Evolutionary conservation across 2,888 invertebrate species (phyloP).

Genomic region (Dioctria rufipes): DNA sequence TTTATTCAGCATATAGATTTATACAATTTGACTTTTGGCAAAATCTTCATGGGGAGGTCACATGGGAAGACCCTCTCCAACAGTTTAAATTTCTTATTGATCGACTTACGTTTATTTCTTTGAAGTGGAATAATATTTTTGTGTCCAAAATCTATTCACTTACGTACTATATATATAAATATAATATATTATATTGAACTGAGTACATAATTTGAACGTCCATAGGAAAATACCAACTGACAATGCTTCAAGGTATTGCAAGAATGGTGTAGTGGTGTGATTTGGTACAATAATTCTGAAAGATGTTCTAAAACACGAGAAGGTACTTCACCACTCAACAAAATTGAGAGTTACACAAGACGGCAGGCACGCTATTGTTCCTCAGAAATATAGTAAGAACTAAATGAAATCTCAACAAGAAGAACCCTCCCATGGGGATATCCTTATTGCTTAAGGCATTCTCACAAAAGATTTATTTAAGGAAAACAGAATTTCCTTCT

Average conservation of each 20-base stretch:
- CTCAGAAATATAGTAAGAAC: slow-evolving; percentile 27
- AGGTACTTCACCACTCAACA: background rate
- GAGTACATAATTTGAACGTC: too few species aligned
- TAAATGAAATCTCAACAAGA: slow-evolving; percentile 39
- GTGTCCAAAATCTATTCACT: too few species aligned
- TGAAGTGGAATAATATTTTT: too few species aligned
- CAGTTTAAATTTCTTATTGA: too few species aligned
- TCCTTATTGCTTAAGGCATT: slow-evolving; percentile 42
- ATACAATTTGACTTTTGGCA: too few species aligned
- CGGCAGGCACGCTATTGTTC: slow-evolving; percentile 28
- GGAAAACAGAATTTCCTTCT: slow-evolving; percentile 47
- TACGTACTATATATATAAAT: too few species aligned
- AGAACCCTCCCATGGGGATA: slow-evolving; percentile 18
- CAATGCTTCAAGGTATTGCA: background rate
- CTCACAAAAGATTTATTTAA: slow-evolving; percentile 50
- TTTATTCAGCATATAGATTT: too few species aligned
- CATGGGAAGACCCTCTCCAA: too few species aligned
- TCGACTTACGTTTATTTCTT: too few species aligned
- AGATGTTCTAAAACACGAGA: background rate
- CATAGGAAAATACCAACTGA: background rate
- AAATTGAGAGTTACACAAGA: background rate
- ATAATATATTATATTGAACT: too few species aligned
- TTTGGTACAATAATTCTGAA: background rate
- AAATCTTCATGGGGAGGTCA: too few species aligned
- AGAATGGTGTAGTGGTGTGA: too few species aligned